Evolutionary conservation across 2,888 invertebrate species (phyloP), one percentile per base, ranked within the genome.

Genomic region (Euzetes globulus): DNA sequence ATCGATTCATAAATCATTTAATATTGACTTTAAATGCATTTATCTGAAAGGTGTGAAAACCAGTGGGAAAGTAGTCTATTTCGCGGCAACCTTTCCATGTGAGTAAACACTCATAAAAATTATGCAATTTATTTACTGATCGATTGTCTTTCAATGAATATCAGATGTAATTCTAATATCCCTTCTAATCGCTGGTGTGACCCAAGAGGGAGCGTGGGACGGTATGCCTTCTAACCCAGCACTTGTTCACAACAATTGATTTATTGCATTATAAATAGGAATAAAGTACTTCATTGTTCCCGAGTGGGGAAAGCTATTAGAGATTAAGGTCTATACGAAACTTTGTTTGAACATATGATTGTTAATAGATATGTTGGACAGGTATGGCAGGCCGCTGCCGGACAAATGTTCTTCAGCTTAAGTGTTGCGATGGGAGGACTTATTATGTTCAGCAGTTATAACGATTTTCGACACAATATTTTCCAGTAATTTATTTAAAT

Each of bases 371-470:
- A 15, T 1, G 7, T 2, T 37, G 71, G 72, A 37, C 74, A 82
- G 82, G 82, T 83, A n/a, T 84, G 84, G 84, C 82, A 81, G n/a
- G 82, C 82, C 27, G 84, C 84, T 1, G 83, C 83, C 0, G 82
- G 83, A 15, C 84, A 84, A 80, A 83, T 84, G 81, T 84, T 84
- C 78, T 84, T 84, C 80, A 83, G 83, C 6, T 80, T 84, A 6
- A 81, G 82, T 75, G 83, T 84, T 0, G 82, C 83, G 0, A 82
- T 83, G 78, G 84, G 84, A 29, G 83, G 83, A 55, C 81, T 84
- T 33, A 82, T 83, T 76, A 83, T 83, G 81, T 84, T 82, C 76
- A 82, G 83, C 45, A 83, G 83, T 77, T 84, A 83, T 79, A 84
- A 83, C 78, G 82, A 82, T 73, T 84, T 84, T 78, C 80, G 79